A percentile compares a stretch with the other conserved stretches of the same genome.
phyloP scores from a whole-genome alignment of 2,888 invertebrate genomes.

The Brachyopa scutellaris region DNA sequence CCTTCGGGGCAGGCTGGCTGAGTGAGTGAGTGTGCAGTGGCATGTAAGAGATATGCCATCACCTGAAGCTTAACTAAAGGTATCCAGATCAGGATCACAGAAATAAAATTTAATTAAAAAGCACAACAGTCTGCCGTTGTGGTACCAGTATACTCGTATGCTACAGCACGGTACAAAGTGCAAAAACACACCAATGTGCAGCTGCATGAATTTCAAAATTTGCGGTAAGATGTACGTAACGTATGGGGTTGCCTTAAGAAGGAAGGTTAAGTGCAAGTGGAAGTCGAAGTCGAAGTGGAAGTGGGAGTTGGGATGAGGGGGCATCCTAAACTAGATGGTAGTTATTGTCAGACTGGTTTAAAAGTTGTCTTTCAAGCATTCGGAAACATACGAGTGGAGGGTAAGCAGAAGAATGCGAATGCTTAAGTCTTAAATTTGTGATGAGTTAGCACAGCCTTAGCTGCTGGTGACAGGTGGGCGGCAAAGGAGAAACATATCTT shows the following conservation, averaged over 20 bases:
- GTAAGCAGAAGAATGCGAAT: not conserved
- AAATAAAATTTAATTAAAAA: conserved; percentile 68
- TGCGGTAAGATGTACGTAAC: not conserved
- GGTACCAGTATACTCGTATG: not conserved
- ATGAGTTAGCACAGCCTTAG: too few relatives aligned
- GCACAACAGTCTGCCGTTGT: conserved; percentile 42
- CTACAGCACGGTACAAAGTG: too few relatives aligned
- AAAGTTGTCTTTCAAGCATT: conserved; percentile 19
- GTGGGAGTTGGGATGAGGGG: too few relatives aligned
- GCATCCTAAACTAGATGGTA: too few relatives aligned
- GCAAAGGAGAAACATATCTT: too few relatives aligned
- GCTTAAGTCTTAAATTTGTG: not conserved
- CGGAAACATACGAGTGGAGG: not conserved
- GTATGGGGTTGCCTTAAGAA: not conserved
- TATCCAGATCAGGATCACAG: conserved; percentile 58
- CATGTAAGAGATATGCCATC: conserved; percentile 61
- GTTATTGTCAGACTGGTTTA: conserved; percentile 35
- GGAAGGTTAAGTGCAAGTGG: not conserved
- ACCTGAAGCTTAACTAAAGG: conserved; percentile 53
- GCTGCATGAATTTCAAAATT: not conserved
- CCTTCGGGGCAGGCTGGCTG: conserved; percentile 6
- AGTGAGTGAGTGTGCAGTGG: conserved; percentile 57
- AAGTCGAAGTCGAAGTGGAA: too few relatives aligned
- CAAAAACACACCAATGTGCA: too few relatives aligned
- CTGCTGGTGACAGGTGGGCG: too few relatives aligned